phyloP scores from a whole-genome alignment of 2,113 vertebrate genomes.

The Daboia siamensis region DNA sequence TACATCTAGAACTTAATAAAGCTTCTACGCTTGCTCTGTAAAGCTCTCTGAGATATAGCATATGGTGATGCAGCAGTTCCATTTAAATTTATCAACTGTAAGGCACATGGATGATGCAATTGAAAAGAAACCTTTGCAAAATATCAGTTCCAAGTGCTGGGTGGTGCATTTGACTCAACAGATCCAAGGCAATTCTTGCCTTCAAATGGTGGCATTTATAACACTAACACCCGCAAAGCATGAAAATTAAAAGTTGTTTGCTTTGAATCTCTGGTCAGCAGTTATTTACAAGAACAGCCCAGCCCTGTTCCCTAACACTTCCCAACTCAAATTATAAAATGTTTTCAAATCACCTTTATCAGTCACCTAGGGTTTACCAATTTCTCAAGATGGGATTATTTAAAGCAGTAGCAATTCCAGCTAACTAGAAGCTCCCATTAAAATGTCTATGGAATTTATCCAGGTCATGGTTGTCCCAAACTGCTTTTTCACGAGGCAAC shows the following conservation, averaged over 20 bases:
- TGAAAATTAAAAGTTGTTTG: conserved; percentile 81
- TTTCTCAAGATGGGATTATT: conserved; percentile 62
- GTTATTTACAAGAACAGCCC: conserved; percentile 68
- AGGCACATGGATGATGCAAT: conserved; percentile 62
- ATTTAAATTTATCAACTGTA: conserved; percentile 76
- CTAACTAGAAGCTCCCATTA: not conserved
- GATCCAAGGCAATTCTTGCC: conserved; percentile 72
- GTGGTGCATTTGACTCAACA: conserved; percentile 71
- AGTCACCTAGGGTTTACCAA: conserved; percentile 55
- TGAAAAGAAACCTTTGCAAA: conserved; percentile 60
- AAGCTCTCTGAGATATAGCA: conserved; percentile 64
- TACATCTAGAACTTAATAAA: not conserved
- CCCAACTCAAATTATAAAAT: conserved; percentile 70
- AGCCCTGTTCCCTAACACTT: conserved; percentile 59
- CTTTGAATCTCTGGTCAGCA: conserved; percentile 72
- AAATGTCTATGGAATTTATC: not conserved
- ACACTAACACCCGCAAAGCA: conserved; percentile 79
- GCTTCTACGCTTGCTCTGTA: conserved; percentile 66
- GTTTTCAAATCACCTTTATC: conserved; percentile 64
- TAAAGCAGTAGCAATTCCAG: conserved; percentile 34
- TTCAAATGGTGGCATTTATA: conserved; percentile 77
- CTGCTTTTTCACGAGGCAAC: too few species aligned
- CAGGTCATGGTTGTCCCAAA: too few species aligned
- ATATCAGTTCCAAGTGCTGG: conserved; percentile 75
- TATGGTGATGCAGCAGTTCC: conserved; percentile 62